Evolutionary conservation across 2,888 invertebrate species (phyloP).

Genomic region (Cynaeus angustus): DNA sequence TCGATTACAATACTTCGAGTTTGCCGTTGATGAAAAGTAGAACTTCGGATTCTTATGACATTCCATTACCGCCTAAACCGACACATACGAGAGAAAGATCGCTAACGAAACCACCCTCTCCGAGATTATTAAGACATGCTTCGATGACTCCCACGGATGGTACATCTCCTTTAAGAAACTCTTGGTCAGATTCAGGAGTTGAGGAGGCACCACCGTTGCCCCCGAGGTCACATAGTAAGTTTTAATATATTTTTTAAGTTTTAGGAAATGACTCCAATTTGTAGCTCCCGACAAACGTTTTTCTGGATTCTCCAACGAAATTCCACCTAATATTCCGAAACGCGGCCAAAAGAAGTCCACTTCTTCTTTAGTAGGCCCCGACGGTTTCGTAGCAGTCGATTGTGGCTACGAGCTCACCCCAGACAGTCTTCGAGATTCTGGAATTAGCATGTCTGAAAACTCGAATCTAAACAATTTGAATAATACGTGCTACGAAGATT

Average conservation of each 20-base stretch:
- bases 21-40: slow-evolving; percentile 70
- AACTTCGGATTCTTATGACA: slow-evolving; percentile 66
- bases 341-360: slow-evolving; percentile 71
- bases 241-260: background rate
- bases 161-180: slow-evolving; percentile 72
- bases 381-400: slow-evolving; percentile 15
- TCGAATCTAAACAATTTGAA: slow-evolving; percentile 70
- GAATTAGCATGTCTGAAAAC: slow-evolving; percentile 70
- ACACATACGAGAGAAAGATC: slow-evolving; percentile 71
- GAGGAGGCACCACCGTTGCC: slow-evolving; percentile 86
- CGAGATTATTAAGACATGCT: slow-evolving; percentile 72
- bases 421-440: slow-evolving; percentile 73
- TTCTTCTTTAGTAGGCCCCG: slow-evolving; percentile 63
- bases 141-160: slow-evolving; percentile 74
- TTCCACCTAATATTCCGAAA: slow-evolving; percentile 70
- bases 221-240: slow-evolving; percentile 83
- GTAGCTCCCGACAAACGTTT: slow-evolving; percentile 75
- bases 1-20: slow-evolving; percentile 70
- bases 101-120: slow-evolving; percentile 75
- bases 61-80: slow-evolving; percentile 73
- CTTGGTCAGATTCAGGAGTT: slow-evolving; percentile 75
- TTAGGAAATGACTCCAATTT: background rate
- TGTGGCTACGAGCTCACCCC: slow-evolving; percentile 36
- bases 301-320: slow-evolving; percentile 69
- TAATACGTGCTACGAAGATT: slow-evolving; percentile 70